phyloP scores from a whole-genome alignment of 1,140 invertebrate species.

The Drosophila ambigua region DNA sequence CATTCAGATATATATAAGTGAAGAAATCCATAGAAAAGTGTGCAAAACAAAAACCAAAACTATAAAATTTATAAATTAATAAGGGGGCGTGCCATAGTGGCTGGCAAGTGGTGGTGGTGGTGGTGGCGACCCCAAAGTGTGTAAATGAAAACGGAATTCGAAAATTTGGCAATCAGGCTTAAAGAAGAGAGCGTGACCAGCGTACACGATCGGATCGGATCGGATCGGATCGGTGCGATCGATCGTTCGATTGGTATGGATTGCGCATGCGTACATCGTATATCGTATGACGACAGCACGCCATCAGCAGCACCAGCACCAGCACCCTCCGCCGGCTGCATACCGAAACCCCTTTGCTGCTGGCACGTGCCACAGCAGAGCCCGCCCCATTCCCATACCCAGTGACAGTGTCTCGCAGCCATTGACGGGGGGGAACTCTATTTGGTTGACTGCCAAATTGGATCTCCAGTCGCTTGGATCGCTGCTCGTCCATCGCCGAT shows the following conservation, averaged over 20 bases:
- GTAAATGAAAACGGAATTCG: background rate
- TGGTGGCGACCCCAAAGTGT: too few relatives aligned
- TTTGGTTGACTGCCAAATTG: conserved; percentile 45
- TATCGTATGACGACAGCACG: conserved; percentile 35
- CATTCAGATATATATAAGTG: background rate
- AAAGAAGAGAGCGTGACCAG: conserved; percentile 27
- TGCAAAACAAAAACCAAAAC: background rate
- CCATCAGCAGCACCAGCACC: background rate
- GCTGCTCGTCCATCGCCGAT: background rate
- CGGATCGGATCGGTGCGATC: background rate
- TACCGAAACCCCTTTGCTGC: conserved; percentile 15
- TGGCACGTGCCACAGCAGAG: conserved; percentile 61
- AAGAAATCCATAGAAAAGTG: background rate
- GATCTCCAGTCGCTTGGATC: conserved; percentile 12
- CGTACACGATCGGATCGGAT: conserved; percentile 9
- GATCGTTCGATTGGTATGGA: background rate
- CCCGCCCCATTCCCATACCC: background rate
- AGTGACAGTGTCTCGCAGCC: conserved; percentile 1
- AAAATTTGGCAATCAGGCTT: conserved; percentile 26
- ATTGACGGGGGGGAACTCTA: conserved; percentile 25
- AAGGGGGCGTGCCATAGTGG: background rate
- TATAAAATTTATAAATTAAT: too few relatives aligned
- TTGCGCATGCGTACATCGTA: conserved; percentile 41
- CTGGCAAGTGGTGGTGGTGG: too few relatives aligned
- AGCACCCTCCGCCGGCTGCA: background rate